Evolutionary conservation across 2,113 vertebrate genomes (phyloP), one percentile per base, ranked within the genome.

Genomic region (Heterochromis multidens): DNA sequence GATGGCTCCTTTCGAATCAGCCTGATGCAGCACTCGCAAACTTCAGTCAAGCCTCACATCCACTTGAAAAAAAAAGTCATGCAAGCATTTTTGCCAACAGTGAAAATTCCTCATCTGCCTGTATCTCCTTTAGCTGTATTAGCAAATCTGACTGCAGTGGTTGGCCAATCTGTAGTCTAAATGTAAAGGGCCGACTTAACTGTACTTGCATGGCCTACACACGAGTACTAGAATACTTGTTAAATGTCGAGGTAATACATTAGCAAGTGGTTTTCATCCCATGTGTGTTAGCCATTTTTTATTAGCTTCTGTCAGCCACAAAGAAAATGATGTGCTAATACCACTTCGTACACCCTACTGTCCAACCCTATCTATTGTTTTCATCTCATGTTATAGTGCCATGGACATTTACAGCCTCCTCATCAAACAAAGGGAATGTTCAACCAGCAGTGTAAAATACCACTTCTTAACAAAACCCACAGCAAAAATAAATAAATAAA

Each of bases 1-100:
- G 80, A 90, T 84, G 86, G 80, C 79, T 93, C 65, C 83, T 92
- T 92, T 91, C 57, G 79, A 86, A 91, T 86, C 89, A 85, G 91
- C 84, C 90, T 90, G 91, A 93, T 93, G 91, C 92, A 92, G 91
- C 91, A 85, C 70, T 92, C n/a, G 3, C 82, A 88, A 82, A 90
- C 88, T 89, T 94, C 91, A 91, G 85, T 81, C 77, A 77, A 88
- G 82, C 82, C 60, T 91, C 81, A 85, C 87, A 90, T 89, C 81
- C 84, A 31, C 86, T 86, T 85, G 74, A 88, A 89, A 91, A 77
- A 84, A 90, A 84, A 77, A 35, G 88, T 83, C 76, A 84, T 43
- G 80, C 85, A 87, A 91, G 92, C 89, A 91, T 80, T 93, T 94
- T 88, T 91, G 86, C 80, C 77, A 82, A 87, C 80, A 84, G 65